A percentile compares a stretch with the other conserved stretches of the same genome.
phyloP scores from a whole-genome alignment of 2,797 vertebrate species.

The Corythornis leucogaster region DNA sequence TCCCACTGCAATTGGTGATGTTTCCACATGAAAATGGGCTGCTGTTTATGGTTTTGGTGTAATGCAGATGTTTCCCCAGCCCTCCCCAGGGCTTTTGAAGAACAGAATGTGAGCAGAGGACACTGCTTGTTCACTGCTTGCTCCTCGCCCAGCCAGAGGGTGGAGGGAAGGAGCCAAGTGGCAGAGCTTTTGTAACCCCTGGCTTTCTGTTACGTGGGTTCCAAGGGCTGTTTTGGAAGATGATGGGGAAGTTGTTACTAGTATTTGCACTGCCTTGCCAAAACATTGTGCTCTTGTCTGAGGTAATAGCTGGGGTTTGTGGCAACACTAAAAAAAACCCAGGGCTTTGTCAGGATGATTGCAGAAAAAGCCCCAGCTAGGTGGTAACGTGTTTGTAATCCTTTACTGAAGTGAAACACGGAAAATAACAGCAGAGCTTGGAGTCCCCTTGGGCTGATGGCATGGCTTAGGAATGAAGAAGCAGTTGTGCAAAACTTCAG shows the following conservation, averaged over 20 bases:
- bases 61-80: neutral
- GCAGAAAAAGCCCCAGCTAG: conserved; percentile 52
- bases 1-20: neutral
- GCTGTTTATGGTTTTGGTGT: neutral
- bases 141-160: neutral
- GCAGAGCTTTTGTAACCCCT: neutral
- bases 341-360: conserved; percentile 30
- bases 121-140: neutral
- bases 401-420: conserved; percentile 39
- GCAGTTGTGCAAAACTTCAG: conserved; percentile 24
- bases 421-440: conserved; percentile 39
- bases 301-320: conserved; percentile 50
- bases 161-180: neutral
- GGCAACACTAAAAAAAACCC: conserved; percentile 35
- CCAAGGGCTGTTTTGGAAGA: conserved; percentile 35
- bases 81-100: neutral
- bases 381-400: conserved; percentile 53
- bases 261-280: neutral
- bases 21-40: neutral
- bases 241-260: conserved; percentile 28
- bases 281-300: conserved; percentile 21
- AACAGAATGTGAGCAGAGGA: neutral
- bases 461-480: conserved; percentile 31
- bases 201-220: neutral
- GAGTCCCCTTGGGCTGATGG: conserved; percentile 48